These are phyloP conservation scores for Napeogenes inachia DNA, from an alignment of 2,888 invertebrate species.

Conservation along the genomic window DNA sequence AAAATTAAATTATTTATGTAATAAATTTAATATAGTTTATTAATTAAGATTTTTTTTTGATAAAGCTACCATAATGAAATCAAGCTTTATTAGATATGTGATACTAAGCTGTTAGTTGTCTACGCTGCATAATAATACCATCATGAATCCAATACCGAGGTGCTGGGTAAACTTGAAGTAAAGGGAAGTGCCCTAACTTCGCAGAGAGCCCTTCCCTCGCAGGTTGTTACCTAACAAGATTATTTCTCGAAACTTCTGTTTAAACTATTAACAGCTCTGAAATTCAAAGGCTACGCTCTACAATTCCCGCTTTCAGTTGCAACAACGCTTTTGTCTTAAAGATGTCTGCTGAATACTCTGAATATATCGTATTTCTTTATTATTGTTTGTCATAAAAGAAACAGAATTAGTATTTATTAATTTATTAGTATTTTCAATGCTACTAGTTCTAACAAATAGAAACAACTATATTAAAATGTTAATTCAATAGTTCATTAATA, in stretches of 20 bases:
- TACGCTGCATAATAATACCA: slow-evolving; percentile 32
- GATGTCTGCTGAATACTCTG: slow-evolving; percentile 2
- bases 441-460: no score
- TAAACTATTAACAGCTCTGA: slow-evolving; percentile 57
- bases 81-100: slow-evolving; percentile 21
- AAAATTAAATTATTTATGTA: no score
- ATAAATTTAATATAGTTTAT: background rate
- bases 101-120: slow-evolving; percentile 20
- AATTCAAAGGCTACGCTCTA: slow-evolving; percentile 37
- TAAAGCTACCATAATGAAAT: slow-evolving; percentile 15
- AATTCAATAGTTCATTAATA: no score
- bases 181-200: slow-evolving; percentile 64
- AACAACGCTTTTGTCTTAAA: slow-evolving; percentile 5
- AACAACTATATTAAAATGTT: no score
- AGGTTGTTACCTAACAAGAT: slow-evolving; percentile 67
- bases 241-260: slow-evolving; percentile 56
- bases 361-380: background rate
- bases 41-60: no score
- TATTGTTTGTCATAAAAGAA: background rate
- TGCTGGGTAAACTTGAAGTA: slow-evolving; percentile 48
- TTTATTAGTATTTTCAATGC: no score
- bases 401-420: background rate
- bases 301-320: slow-evolving; percentile 11
- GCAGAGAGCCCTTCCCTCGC: slow-evolving; percentile 52
- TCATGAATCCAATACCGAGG: slow-evolving; percentile 32